These are phyloP conservation scores for Chrysotoxum bicinctum DNA, from an alignment of 2,888 invertebrate species.

Conservation along the genomic window DNA sequence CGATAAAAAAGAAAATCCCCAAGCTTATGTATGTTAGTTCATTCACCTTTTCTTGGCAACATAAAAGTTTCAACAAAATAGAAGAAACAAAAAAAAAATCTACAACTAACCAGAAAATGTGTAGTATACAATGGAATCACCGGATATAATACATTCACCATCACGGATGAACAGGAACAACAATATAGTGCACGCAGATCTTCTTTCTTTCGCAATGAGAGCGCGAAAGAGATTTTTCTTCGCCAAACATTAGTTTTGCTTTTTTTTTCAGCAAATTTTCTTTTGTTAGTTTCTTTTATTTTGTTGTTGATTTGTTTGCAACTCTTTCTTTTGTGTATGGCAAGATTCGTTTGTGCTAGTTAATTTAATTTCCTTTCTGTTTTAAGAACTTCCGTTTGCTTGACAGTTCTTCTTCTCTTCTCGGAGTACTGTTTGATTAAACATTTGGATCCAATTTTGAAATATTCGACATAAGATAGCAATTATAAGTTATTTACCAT, in stretches of 20 bases:
- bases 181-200: constrained; percentile 44
- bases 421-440: background rate
- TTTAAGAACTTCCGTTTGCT: constrained; percentile 42
- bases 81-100: too few species aligned
- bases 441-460: background rate
- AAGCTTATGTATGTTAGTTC: constrained; percentile 5
- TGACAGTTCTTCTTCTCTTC: background rate
- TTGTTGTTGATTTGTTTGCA: background rate
- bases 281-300: constrained; percentile 18
- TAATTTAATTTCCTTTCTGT: constrained; percentile 47
- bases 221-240: constrained; percentile 66
- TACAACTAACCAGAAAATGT: background rate
- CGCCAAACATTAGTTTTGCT: constrained; percentile 23
- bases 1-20: constrained; percentile 13
- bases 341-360: constrained; percentile 35
- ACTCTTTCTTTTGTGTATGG: constrained; percentile 21
- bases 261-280: constrained; percentile 11
- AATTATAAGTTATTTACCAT: too few species aligned
- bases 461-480: too few species aligned
- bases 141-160: constrained; percentile 52
- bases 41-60: constrained; percentile 18
- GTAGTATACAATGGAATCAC: constrained; percentile 21
- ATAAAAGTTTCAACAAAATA: constrained; percentile 22
- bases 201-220: constrained; percentile 63
- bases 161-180: constrained; percentile 57